Evolutionary conservation across 2,797 vertebrate genomes (phyloP).

Genomic region (Denticeps clupeoides): DNA sequence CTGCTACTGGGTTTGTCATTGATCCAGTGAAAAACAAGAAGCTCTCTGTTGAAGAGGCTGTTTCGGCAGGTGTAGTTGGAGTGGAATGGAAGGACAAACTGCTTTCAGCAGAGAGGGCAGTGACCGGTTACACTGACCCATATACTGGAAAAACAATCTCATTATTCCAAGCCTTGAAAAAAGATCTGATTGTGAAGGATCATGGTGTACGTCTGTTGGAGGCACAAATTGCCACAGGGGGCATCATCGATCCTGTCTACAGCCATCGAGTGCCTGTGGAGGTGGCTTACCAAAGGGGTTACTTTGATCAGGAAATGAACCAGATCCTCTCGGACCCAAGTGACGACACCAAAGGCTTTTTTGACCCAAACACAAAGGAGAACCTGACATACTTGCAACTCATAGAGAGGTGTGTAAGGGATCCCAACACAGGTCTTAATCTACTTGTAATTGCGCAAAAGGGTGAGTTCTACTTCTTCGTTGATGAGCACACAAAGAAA

Average conservation of each 20-base stretch:
- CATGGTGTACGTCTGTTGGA: slow-evolving; percentile 24
- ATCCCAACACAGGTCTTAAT: slow-evolving; percentile 22
- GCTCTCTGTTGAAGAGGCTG: slow-evolving; percentile 17
- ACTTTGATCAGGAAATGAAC: slow-evolving; percentile 55
- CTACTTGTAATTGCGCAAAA: not conserved
- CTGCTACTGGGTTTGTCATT: slow-evolving; percentile 22
- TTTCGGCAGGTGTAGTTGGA: slow-evolving; percentile 11
- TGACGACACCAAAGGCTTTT: slow-evolving; percentile 64
- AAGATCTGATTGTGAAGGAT: slow-evolving; percentile 16
- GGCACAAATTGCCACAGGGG: slow-evolving; percentile 52
- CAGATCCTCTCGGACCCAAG: slow-evolving; percentile 45
- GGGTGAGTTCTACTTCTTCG: not conserved
- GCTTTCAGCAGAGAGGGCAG: slow-evolving; percentile 18
- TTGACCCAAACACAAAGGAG: slow-evolving; percentile 63
- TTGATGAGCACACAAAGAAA: not conserved
- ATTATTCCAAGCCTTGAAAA: slow-evolving; percentile 21
- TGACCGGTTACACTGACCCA: slow-evolving; percentile 16
- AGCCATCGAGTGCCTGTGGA: slow-evolving; percentile 57
- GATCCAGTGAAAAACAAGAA: slow-evolving; percentile 23
- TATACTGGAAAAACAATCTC: slow-evolving; percentile 18
- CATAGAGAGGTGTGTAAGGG: slow-evolving; percentile 20
- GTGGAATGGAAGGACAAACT: slow-evolving; percentile 14
- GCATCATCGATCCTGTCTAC: slow-evolving; percentile 51
- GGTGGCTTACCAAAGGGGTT: slow-evolving; percentile 52
- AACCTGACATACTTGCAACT: slow-evolving; percentile 64